Conservation (phyloP, 64 coral and sea anemone genomes). For the Hydrozoanthus tunicans region DNA sequence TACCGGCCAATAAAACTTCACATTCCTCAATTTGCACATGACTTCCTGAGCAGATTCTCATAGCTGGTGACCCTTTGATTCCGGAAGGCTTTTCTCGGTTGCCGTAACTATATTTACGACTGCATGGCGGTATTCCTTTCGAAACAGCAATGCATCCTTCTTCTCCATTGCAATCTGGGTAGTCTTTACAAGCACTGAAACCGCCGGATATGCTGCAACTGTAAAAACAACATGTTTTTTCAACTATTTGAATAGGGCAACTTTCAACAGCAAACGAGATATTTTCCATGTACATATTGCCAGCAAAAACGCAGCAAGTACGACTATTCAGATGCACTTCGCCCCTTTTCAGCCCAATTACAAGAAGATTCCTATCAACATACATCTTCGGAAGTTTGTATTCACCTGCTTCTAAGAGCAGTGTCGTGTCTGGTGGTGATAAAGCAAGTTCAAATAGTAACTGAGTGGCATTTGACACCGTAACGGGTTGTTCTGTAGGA, state of each 20-base stretch:
- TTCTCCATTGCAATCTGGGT: slow-evolving; percentile 81
- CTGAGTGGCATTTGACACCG: slow-evolving; percentile 28
- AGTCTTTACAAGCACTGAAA: slow-evolving; percentile 57
- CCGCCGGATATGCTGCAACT: slow-evolving; percentile 72
- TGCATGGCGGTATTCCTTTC: slow-evolving; percentile 38
- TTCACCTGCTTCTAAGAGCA: slow-evolving; percentile 8
- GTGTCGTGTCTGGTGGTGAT: background rate
- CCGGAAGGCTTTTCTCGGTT: slow-evolving; percentile 37
- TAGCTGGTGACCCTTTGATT: slow-evolving; percentile 30
- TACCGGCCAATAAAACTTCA: slow-evolving; percentile 56
- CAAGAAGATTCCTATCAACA: slow-evolving; percentile 2
- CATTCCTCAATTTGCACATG: slow-evolving; percentile 60
- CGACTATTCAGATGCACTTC: slow-evolving; percentile 18
- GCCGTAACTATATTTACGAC: slow-evolving; percentile 58
- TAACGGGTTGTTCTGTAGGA: background rate
- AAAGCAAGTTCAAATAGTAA: background rate
- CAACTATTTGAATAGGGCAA: background rate
- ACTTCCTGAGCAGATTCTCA: slow-evolving; percentile 22
- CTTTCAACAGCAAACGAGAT: slow-evolving; percentile 47
- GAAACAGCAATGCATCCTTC: slow-evolving; percentile 58
- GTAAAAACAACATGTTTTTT: background rate
- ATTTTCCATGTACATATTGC: slow-evolving; percentile 44
- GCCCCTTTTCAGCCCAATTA: slow-evolving; percentile 46
- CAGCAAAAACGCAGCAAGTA: background rate
- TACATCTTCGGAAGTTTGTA: background rate